These are phyloP conservation scores for Pangasius macronema DNA, from an alignment of 2,797 vertebrate genomes.

Conservation along the genomic window DNA sequence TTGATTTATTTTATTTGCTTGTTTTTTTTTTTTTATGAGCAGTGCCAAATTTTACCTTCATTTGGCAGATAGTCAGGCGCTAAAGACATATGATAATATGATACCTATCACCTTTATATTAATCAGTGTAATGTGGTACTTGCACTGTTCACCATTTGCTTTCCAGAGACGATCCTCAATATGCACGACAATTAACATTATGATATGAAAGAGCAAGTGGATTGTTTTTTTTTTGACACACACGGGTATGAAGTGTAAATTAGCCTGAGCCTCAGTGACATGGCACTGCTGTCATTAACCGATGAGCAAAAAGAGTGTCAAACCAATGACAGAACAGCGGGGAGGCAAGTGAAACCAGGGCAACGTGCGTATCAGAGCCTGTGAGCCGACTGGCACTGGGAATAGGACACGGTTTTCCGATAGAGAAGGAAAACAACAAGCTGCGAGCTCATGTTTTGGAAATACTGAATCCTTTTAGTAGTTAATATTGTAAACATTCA, in stretches of 20 bases:
- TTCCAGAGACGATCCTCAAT: constrained; percentile 28
- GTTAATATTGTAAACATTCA: constrained; percentile 22
- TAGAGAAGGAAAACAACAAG: constrained; percentile 31
- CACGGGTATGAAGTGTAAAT: constrained; percentile 68
- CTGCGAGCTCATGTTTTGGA: constrained; percentile 31
- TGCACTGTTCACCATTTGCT: constrained; percentile 14
- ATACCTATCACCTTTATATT: constrained; percentile 7
- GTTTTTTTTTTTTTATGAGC: background rate
- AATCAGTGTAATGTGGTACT: background rate
- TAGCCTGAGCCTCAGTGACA: constrained; percentile 54
- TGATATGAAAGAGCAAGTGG: constrained; percentile 59
- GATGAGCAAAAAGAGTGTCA: constrained; percentile 21
- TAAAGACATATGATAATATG: background rate
- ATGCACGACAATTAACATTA: constrained; percentile 70
- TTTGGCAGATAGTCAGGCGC: background rate
- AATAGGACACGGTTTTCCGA: constrained; percentile 16
- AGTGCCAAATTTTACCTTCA: background rate
- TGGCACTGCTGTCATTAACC: constrained; percentile 25
- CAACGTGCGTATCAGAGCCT: constrained; percentile 35
- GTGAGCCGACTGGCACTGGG: constrained; percentile 28
- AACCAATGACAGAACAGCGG: constrained; percentile 35
- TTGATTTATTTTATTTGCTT: background rate
- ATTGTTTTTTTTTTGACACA: constrained; percentile 71
- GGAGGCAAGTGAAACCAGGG: constrained; percentile 39
- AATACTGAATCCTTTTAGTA: constrained; percentile 30